Base-by-base conservation (phyloP, 2,888 invertebrate genomes). In the Keiferia lycopersicella region DNA sequence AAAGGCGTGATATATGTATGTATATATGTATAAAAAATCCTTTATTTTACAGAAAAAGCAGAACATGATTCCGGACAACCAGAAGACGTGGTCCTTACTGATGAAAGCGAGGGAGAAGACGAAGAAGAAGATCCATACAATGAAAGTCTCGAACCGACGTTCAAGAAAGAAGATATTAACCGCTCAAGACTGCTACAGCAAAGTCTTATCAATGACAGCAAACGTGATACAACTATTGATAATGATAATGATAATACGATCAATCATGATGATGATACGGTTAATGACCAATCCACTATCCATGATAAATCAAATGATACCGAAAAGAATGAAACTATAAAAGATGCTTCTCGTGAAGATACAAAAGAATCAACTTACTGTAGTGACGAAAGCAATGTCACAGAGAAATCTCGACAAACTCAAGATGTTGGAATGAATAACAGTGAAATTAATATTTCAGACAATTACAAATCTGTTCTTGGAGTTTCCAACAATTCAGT, bases 81-180 rank as follows among this genome's bases (percentile, higher is more conserved):
- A 0, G 75, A 79, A 61, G 82, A 82, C 50, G 74, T 79, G 0
- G 68, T 81, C 0, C 38, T 82, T 16, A 73, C 78, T 0, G 86
- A 86, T 30, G 83, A 82, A 58, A 86, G 85, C 63, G 68, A 73
- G 2, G 78, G 79, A 4, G 78, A 77, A 7, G 80, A 83, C 0
- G 80, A 78, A 12, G 76, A 77, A 26, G 68, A 69, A 0, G 71
- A 77, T 7, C 73, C 79, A 0, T 76, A 75, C 50, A 87, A 87
- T 39, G 83, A 88, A 59, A 87, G 88, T 45, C 73, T 90, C 1
- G 89, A 89, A 68, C 89, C 90, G 0, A 74, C 78, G 0, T 85
- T 90, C 63, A 84, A 73, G 53, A 87, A 80, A 62, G 83, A 84
- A 64, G 75, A 80, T 6, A 73, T 82, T 0, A 83, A 83, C 60